Evolutionary conservation across 2,113 vertebrate species (phyloP), one percentile per base, ranked within the genome.

Genomic region (Condylura cristata): DNA sequence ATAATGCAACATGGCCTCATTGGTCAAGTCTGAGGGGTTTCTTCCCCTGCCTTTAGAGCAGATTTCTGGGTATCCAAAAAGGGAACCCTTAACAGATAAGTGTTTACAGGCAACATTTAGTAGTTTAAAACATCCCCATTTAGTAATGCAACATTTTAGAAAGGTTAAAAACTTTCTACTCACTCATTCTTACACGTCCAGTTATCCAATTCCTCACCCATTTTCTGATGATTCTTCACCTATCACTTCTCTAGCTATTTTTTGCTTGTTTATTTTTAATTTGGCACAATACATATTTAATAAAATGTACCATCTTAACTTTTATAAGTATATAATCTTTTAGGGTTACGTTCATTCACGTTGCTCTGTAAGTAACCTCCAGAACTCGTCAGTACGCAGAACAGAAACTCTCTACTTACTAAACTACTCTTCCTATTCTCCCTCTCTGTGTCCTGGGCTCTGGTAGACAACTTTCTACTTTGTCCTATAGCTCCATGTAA

Each of bases 11-110:
- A 4, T 4, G 32, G 48, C 30, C 63, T 76, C 6, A 3, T 30
- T 46, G n/a, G 32, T 30, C 71, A 78, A 86, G n/a, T 32, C 76
- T 44, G 32, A 66, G 26, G 4, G 37, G 11, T 70, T 26, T 6
- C 56, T 80, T 8, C 11, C 11, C 46, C 22, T 92, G 46, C 51
- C 32, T 9, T 44, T 53, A 39, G 13, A 76, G 65, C 65, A 68
- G 75, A 89, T 88, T 90, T 90, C 71, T 80, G 70, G 28, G 51
- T 13, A 83, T 74, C 26, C 13, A 72, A 48, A 87, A 68, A 65
- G 26, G n/a, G 22, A 56, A 84, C 20, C 41, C 5, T 61, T 66
- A 76, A 58, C 32, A 68, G 44, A 80, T 56, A 46, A 34, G 30
- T 51, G 37, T 86, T 10, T 75, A 48, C 81, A 41, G 76, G 76